Evolutionary conservation across 2,888 invertebrate genomes (phyloP), one percentile per base, ranked within the genome.

Genomic region (Trissonchulus sp.): DNA sequence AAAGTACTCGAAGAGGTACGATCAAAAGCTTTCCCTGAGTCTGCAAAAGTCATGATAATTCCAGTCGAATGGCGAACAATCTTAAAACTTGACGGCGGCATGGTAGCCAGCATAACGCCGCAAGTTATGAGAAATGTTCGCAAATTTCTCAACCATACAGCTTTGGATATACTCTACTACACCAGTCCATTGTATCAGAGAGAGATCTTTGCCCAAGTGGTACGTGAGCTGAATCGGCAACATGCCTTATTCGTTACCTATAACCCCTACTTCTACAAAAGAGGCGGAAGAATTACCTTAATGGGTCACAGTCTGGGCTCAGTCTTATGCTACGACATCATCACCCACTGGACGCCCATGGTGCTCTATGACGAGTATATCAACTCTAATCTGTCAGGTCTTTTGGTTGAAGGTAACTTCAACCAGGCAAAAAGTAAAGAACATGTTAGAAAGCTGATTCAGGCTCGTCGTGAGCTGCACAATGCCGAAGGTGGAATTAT

Each of bases 151-250:
- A 90, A 91, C 83, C 88, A 89, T 48, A 90, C 90, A 63, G 90
- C 90, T 48, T 90, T 91, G 90, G 90, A 90, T 82, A 89, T 91
- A 78, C 88, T 90, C 84, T 90, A 91, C 81, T 90, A 90, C 81
- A 90, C 90, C 68, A 90, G 90, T 84, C 90, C 90, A 23, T 84
- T 90, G 1, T 91, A 90, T 81, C 88, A 90, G 77, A 88, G 88
- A 68, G 90, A 90, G 73, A 38, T 69, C 63, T 88, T 90, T 77
- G 87, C 87, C 75, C 90, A 90, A 68, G 85, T 91, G 74, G 88
- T 88, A 76, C 85, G 85, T 74, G 89, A 90, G 82, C 84, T 91
- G 78, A 90, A 90, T 81, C 85, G 89, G 73, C 85, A 90, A 60
- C 90, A 90, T 83, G 86, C 86, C 72, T 88, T 88, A 86, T 90